Percentiles rank a stretch among this genome's conserved stretches.
These are phyloP conservation scores for Montifringilla adamsi DNA, from an alignment of 2,113 vertebrate genomes.

Conservation along the genomic window DNA sequence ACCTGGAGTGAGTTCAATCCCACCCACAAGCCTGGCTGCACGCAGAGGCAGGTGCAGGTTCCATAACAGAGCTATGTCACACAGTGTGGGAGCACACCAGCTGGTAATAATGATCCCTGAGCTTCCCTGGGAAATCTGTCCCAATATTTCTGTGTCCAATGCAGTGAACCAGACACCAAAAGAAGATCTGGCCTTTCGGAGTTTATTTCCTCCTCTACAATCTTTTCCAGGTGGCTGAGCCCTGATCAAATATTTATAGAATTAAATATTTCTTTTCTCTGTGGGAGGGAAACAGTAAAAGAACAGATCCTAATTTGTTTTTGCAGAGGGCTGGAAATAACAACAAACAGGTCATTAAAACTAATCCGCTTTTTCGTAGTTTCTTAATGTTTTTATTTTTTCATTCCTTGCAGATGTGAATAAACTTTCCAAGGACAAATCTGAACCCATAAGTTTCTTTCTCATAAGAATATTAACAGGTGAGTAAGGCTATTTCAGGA, in stretches of 20 bases:
- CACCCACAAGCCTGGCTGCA: neutral
- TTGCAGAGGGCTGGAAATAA: slow-evolving; percentile 20
- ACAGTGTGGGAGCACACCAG: neutral
- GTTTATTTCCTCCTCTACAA: slow-evolving; percentile 18
- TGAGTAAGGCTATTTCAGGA: neutral
- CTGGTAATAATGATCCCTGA: neutral
- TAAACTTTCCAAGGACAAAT: slow-evolving; percentile 24
- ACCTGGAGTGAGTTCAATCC: neutral
- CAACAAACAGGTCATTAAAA: slow-evolving; percentile 33
- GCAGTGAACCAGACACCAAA: neutral
- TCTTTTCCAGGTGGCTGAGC: slow-evolving; percentile 53
- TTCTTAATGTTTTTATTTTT: neutral
- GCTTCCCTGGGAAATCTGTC: neutral
- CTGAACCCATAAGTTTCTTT: neutral
- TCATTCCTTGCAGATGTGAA: neutral
- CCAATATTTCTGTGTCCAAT: neutral
- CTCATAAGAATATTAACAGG: neutral
- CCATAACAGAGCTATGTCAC: neutral
- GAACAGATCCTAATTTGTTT: slow-evolving; percentile 36
- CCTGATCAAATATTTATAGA: slow-evolving; percentile 37
- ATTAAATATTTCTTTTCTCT: slow-evolving; percentile 42
- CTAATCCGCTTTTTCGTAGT: neutral
- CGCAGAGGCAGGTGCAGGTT: neutral
- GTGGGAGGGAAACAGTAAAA: slow-evolving; percentile 54
- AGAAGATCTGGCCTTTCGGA: neutral